These are phyloP conservation scores for Allygus modestus DNA, from an alignment of 2,888 invertebrate genomes.

Conservation along the genomic window DNA sequence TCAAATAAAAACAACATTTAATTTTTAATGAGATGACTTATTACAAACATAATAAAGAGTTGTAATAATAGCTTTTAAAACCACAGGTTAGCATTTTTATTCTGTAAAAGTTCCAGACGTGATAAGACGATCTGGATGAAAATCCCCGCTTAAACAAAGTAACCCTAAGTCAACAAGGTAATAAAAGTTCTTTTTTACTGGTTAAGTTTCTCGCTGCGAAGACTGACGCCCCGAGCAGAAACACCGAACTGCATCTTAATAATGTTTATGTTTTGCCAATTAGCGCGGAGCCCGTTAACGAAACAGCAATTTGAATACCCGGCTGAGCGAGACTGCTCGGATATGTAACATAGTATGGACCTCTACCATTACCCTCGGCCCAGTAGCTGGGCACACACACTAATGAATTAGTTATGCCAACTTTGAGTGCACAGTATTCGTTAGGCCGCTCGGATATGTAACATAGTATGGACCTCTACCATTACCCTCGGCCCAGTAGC, in stretches of 20 bases:
- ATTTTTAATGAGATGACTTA: too few relatives aligned
- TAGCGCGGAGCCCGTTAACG: slow-evolving; percentile 7
- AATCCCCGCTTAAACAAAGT: slow-evolving; percentile 3
- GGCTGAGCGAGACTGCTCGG: background rate
- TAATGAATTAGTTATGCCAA: too few relatives aligned
- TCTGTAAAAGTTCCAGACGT: background rate
- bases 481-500: background rate
- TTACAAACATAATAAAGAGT: too few relatives aligned
- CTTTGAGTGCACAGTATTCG: too few relatives aligned
- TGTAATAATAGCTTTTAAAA: too few relatives aligned
- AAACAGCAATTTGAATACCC: slow-evolving; percentile 32
- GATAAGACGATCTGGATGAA: background rate
- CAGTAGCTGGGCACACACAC: too few relatives aligned
- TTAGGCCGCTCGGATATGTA: too few relatives aligned
- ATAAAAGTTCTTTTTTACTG: slow-evolving; percentile 26
- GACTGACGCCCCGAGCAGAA: background rate
- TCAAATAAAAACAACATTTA: too few relatives aligned
- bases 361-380: too few relatives aligned
- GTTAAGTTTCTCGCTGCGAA: slow-evolving; percentile 4
- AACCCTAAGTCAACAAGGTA: slow-evolving; percentile 22
- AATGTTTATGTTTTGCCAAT: slow-evolving; percentile 47
- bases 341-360: background rate
- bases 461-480: background rate
- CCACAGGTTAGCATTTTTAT: background rate
- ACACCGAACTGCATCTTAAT: slow-evolving; percentile 39